A percentile compares a stretch with the other conserved stretches of the same genome.
Evolutionary conservation across 2,797 vertebrate species (phyloP).

Genomic region (Streptopelia turtur): DNA sequence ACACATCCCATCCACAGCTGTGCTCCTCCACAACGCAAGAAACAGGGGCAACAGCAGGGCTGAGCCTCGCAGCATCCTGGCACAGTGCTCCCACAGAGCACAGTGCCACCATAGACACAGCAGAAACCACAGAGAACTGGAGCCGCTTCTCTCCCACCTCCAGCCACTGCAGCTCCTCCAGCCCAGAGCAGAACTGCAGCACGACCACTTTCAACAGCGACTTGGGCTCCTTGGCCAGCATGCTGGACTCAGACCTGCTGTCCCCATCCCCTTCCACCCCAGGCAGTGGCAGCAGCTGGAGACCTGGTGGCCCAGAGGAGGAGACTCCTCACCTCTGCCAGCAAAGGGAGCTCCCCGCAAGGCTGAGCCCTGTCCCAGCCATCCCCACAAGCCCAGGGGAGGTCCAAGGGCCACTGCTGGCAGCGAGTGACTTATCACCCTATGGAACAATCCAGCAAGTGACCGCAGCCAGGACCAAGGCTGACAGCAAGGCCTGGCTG

Average conservation of each 20-base stretch:
- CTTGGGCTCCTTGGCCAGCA: constrained; percentile 60
- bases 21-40: background rate
- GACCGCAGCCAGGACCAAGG: background rate
- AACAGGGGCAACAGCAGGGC: fast-evolving
- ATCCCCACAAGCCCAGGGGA: background rate
- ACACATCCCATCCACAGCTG: fast-evolving
- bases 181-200: constrained; percentile 44
- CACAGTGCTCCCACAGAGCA: fast-evolving
- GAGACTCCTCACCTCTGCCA: background rate
- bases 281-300: constrained; percentile 36
- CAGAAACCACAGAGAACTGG: background rate
- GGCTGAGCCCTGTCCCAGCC: background rate
- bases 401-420: background rate
- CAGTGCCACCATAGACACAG: fast-evolving
- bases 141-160: background rate
- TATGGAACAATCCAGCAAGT: background rate
- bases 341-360: background rate
- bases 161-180: background rate
- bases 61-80: background rate
- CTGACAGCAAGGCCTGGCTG: constrained; percentile 63
- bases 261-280: constrained; percentile 49
- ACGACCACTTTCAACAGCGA: constrained; percentile 55
- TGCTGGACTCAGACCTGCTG: constrained; percentile 10
- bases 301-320: background rate
- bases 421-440: background rate